A percentile compares a stretch with the other conserved stretches of the same genome.
Evolutionary conservation across 2,113 vertebrate genomes (phyloP).

Genomic region (Procavia capensis): DNA sequence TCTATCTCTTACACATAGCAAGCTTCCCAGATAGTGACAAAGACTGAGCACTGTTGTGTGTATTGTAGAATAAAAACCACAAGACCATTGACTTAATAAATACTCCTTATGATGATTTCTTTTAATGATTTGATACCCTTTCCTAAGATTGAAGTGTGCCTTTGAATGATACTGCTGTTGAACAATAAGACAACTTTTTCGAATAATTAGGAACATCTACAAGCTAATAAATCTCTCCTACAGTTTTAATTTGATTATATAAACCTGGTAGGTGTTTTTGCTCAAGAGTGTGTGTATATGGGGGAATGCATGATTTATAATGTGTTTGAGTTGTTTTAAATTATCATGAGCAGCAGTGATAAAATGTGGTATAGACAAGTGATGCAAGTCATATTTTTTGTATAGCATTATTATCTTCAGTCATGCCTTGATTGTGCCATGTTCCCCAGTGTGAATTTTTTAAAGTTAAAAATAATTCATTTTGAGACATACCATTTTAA

Average conservation of each 20-base stretch:
- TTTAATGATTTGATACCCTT: constrained; percentile 41
- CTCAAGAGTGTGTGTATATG: constrained; percentile 71
- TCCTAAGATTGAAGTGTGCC: constrained; percentile 65
- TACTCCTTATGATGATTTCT: constrained; percentile 20
- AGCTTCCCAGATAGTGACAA: constrained; percentile 71
- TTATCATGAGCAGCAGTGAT: constrained; percentile 72
- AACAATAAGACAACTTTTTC: constrained; percentile 78
- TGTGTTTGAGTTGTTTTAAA: constrained; percentile 80
- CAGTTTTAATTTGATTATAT: constrained; percentile 83
- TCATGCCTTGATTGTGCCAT: constrained; percentile 76
- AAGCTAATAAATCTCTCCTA: constrained; percentile 87
- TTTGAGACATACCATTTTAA: constrained; percentile 35
- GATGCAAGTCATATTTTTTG: constrained; percentile 70
- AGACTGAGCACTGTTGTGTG: constrained; percentile 25
- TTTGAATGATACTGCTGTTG: constrained; percentile 76
- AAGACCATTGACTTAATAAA: constrained; percentile 57
- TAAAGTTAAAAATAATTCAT: constrained; percentile 54
- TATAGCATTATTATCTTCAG: constrained; percentile 78
- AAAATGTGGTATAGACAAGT: constrained; percentile 83
- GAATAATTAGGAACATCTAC: constrained; percentile 86
- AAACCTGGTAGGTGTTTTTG: constrained; percentile 75
- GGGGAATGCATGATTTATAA: constrained; percentile 80
- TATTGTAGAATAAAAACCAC: constrained; percentile 3
- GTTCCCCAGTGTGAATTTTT: constrained; percentile 30
- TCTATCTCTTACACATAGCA: constrained; percentile 71